These are phyloP conservation scores for Scomber scombrus DNA, from an alignment of 2,113 vertebrate species.

Conservation along the genomic window DNA sequence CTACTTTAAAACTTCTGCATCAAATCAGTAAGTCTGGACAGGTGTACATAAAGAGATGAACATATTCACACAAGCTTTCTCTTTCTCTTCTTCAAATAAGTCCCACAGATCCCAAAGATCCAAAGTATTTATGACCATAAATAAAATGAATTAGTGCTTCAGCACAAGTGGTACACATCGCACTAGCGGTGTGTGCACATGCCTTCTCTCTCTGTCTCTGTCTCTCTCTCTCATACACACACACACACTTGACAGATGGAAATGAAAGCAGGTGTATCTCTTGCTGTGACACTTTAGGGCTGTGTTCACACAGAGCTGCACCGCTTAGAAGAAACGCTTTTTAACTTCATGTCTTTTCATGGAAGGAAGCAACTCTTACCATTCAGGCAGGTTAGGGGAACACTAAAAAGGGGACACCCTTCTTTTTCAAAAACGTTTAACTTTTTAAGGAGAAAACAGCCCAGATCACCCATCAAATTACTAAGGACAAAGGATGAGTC, in stretches of 20 bases:
- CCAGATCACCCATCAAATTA: neutral
- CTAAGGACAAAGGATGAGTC: conserved; percentile 1
- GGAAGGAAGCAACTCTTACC: neutral
- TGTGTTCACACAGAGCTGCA: conserved; percentile 18
- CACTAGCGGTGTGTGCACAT: neutral
- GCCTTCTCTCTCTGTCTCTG: neutral
- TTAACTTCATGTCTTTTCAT: conserved; percentile 27
- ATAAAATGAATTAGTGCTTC: conserved; percentile 29
- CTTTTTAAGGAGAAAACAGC: neutral
- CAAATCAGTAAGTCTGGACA: neutral
- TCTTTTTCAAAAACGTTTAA: neutral
- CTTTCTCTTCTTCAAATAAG: neutral
- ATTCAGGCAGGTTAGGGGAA: neutral
- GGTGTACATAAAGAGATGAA: neutral
- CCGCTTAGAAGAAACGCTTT: conserved; percentile 8
- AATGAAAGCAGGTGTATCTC: conserved; percentile 34
- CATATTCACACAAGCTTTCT: neutral
- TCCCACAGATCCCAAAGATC: neutral
- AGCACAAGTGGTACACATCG: neutral
- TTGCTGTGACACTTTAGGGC: conserved; percentile 19
- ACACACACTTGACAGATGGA: conserved; percentile 1
- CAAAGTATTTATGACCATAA: neutral
- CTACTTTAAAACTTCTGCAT: too few relatives aligned
- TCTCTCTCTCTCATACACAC: neutral
- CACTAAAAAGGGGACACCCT: neutral